phyloP scores from a whole-genome alignment of 2,113 vertebrate genomes.

The Python bivittatus region DNA sequence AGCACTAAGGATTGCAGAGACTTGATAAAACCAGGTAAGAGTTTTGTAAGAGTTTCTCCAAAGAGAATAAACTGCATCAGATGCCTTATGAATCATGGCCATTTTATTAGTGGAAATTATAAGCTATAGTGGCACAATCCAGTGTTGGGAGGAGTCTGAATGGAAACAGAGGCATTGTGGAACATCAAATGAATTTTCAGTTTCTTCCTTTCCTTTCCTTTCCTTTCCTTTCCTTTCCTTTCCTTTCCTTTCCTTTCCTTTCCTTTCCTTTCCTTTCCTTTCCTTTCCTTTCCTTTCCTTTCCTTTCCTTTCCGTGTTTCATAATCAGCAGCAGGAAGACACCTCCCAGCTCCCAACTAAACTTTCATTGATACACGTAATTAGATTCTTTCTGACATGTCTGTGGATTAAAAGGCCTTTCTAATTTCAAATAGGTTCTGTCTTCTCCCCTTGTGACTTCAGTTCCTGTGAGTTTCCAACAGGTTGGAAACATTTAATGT shows the following conservation, averaged over 20 bases:
- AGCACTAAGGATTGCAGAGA: not conserved
- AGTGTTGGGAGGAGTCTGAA: not conserved
- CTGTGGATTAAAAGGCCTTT: not conserved
- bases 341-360: not conserved
- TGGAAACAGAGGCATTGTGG: not conserved
- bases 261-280: not conserved
- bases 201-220: not conserved
- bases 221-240: not conserved
- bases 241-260: not conserved
- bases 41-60: not conserved
- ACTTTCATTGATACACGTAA: not conserved
- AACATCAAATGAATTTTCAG: not conserved
- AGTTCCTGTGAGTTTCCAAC: not conserved
- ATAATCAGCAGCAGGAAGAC: not conserved
- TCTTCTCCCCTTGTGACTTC: not conserved
- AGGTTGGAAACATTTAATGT: not conserved
- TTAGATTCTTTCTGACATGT: not conserved
- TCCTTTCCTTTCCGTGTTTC: not conserved
- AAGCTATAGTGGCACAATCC: not conserved
- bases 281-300: not conserved
- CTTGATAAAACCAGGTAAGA: not conserved
- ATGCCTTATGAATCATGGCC: not conserved
- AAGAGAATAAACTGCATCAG: not conserved
- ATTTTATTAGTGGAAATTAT: not conserved
- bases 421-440: not conserved